Evolutionary conservation across 64 coral and sea anemone species (phyloP).

Genomic region (Stylophora pistillata): DNA sequence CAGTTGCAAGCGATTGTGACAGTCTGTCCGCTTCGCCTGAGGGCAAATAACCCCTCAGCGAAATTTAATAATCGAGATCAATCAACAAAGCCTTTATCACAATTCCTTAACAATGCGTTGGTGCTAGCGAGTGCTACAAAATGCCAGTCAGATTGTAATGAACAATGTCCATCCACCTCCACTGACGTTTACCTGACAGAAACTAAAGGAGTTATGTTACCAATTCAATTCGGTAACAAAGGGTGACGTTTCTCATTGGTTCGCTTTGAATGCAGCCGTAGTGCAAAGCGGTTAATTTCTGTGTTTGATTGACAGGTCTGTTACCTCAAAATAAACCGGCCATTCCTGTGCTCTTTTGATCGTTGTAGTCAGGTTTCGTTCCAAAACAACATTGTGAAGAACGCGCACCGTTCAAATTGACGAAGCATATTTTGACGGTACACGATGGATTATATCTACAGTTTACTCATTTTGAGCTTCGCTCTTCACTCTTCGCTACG

Average conservation of each 20-base stretch:
- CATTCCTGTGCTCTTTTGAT: neutral
- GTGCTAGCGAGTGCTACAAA: neutral
- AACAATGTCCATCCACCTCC: neutral
- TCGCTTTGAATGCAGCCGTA: neutral
- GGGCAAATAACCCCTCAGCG: neutral
- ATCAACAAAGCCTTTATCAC: neutral
- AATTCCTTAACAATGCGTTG: conserved; percentile 3
- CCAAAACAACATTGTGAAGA: neutral
- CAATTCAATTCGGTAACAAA: neutral
- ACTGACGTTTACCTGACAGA: neutral
- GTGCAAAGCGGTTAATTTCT: neutral
- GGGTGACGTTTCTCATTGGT: neutral
- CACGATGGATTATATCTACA: neutral
- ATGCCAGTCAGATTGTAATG: neutral
- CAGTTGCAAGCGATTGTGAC: neutral
- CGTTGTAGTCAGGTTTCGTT: neutral
- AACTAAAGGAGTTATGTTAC: neutral
- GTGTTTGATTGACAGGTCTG: neutral
- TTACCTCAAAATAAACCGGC: neutral
- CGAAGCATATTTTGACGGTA: neutral
- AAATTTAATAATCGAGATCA: neutral
- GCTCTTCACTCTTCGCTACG: neutral
- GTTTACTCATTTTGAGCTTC: neutral
- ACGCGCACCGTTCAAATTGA: neutral
- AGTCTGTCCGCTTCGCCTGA: neutral